A percentile compares a stretch with the other conserved stretches of the same genome.
phyloP scores from a whole-genome alignment of 2,113 vertebrate species.

The Hippolais icterina region DNA sequence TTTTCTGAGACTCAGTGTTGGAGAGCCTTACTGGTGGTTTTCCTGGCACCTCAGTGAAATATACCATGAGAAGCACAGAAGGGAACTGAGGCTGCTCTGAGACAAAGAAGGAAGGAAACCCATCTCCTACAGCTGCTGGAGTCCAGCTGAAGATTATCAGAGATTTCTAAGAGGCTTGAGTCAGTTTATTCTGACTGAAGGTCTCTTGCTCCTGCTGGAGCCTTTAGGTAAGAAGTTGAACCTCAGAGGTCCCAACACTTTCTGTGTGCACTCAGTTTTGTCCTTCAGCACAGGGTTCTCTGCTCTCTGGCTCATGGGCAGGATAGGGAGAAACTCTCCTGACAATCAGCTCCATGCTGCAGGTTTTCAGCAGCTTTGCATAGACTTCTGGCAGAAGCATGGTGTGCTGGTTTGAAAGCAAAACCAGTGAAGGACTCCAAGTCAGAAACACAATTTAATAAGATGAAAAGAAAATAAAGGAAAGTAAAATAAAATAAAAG shows the following conservation, averaged over 20 bases:
- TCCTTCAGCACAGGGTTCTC: not conserved
- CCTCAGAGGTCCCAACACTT: not conserved
- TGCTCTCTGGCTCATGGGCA: not conserved
- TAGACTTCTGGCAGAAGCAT: not conserved
- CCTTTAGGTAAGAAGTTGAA: not conserved
- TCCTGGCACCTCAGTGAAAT: not conserved
- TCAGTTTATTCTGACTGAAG: not conserved
- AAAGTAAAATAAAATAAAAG: no score
- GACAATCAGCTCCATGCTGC: not conserved
- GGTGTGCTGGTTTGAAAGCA: no score
- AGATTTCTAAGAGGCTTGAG: not conserved
- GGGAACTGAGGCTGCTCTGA: not conserved
- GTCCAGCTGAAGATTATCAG: not conserved
- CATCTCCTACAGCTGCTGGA: not conserved
- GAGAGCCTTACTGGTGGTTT: not conserved
- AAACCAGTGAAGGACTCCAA: no score
- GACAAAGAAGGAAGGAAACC: not conserved
- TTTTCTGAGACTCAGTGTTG: not conserved
- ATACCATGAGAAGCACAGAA: not conserved
- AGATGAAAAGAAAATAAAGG: no score
- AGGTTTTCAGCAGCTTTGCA: rapidly evolving
- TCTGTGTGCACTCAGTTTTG: not conserved
- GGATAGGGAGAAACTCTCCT: not conserved
- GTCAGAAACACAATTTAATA: no score
- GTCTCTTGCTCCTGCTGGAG: not conserved